Evolutionary conservation across 1,140 invertebrate species (phyloP), one percentile per base, ranked within the genome.

Genomic region (Meloidogyne chitwoodi): DNA sequence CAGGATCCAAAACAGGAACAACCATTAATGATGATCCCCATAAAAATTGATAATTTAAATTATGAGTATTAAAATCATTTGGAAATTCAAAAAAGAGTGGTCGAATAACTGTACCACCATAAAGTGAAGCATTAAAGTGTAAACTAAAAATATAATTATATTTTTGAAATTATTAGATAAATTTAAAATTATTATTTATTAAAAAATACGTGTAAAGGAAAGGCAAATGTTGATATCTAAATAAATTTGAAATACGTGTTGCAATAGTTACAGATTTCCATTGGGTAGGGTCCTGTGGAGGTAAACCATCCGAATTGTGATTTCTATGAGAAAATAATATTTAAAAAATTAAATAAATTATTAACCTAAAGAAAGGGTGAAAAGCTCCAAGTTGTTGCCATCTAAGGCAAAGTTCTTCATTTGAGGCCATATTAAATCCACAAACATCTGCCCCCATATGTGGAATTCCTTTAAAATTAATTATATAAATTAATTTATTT

Each of bases 341-440:
- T 62, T 61, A 27, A 75, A 56, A 34, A 26, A 34, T 12, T 1
- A 11, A 41, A 72, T 41, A 22, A 19, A 26, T 66, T 65, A 10
- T 22, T 26, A 11, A 79, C 78, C 79, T 44, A 34, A 62, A 87
- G 67, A 82, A 81, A 27, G 70, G 69, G 62, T 84, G 80, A 68
- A 77, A 83, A 5, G 80, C 81, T 14, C 80, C 80, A 29, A 81
- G 27, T 64, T 83, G 78, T 87, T 88, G 81, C 81, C 81, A 83
- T 38, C 84, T 61, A 22, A 85, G 73, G 61, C 85, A 87, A 1
- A 88, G 75, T 63, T 88, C 87, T 63, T 73, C 89, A 24, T 80
- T 89, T 1, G 87, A 84, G 24, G 79, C 79, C 1, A 79, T 82
- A 64, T 81, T 81, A 74, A 90, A 90, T 3, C 88, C 88, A 77